phyloP scores from a whole-genome alignment of 2,888 invertebrate genomes.

The Malacosoma neustria region DNA sequence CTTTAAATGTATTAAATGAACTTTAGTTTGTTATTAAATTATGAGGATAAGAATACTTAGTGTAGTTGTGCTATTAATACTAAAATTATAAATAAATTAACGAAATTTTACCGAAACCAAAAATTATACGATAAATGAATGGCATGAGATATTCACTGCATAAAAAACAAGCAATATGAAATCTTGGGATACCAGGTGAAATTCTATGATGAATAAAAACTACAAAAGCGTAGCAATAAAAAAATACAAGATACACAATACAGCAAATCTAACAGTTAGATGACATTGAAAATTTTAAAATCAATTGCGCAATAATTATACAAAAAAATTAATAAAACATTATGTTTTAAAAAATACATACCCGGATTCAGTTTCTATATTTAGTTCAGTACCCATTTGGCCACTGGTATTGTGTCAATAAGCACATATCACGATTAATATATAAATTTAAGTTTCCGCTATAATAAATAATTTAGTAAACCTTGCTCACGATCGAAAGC shows the following conservation, averaged over 20 bases:
- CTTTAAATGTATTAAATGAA: no score
- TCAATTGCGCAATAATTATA: constrained; percentile 42
- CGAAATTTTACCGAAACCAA: constrained; percentile 39
- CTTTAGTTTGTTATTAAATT: no score
- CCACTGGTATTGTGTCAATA: constrained; percentile 55
- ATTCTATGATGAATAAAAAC: constrained; percentile 16
- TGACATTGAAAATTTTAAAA: constrained; percentile 14
- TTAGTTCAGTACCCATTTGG: constrained; percentile 66
- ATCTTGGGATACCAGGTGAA: constrained; percentile 36
- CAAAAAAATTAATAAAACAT: no score
- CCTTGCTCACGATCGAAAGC: no score
- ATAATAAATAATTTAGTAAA: no score
- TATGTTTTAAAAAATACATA: constrained; percentile 19
- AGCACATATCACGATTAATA: constrained; percentile 32
- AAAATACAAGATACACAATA: constrained; percentile 11
- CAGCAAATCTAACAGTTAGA: constrained; percentile 9
- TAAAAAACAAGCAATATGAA: constrained; percentile 33
- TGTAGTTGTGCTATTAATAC: no score
- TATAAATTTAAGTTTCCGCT: no score
- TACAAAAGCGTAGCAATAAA: constrained; percentile 22
- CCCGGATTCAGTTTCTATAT: constrained; percentile 50
- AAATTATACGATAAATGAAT: constrained; percentile 43
- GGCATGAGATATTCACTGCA: constrained; percentile 40
- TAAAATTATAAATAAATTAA: constrained; percentile 4
- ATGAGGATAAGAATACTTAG: no score